Conservation (phyloP, 1,140 invertebrate species). For the Drosophila takahashii region DNA sequence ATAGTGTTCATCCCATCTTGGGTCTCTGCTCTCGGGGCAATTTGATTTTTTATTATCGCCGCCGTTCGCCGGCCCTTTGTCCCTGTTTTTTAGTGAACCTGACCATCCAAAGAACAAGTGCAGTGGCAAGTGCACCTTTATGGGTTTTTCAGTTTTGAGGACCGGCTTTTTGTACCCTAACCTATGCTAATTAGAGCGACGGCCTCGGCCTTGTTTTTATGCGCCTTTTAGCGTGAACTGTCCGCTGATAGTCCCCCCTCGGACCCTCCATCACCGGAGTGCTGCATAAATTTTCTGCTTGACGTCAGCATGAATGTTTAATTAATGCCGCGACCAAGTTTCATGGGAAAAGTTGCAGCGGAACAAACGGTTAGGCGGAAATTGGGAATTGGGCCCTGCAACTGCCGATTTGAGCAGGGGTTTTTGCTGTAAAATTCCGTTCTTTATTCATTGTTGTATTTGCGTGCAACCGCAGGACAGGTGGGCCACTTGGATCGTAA, state of each 20-base stretch:
- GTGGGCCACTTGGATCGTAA: slow-evolving; percentile 23
- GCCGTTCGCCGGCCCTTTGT: slow-evolving; percentile 25
- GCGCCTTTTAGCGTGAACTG: slow-evolving; percentile 72
- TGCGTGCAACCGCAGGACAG: slow-evolving; percentile 67
- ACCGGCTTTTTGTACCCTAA: slow-evolving; percentile 28
- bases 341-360: slow-evolving; percentile 69
- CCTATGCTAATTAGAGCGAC: slow-evolving; percentile 80
- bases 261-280: neutral
- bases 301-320: slow-evolving; percentile 64
- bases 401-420: slow-evolving; percentile 30
- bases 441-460: slow-evolving; percentile 34
- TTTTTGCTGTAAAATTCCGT: slow-evolving; percentile 16
- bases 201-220: slow-evolving; percentile 82
- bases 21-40: slow-evolving; percentile 33
- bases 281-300: slow-evolving; percentile 78
- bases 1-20: slow-evolving; percentile 46
- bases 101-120: slow-evolving; percentile 50
- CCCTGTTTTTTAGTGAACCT: slow-evolving; percentile 7
- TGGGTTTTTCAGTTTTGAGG: slow-evolving; percentile 16
- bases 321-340: slow-evolving; percentile 71
- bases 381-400: slow-evolving; percentile 67
- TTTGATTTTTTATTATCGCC: slow-evolving; percentile 61
- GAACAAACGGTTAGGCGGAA: slow-evolving; percentile 77
- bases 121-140: slow-evolving; percentile 61
- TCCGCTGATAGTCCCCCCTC: slow-evolving; percentile 21